Conservation (phyloP, 2,113 vertebrate species). For the Spheniscus mendiculus region DNA sequence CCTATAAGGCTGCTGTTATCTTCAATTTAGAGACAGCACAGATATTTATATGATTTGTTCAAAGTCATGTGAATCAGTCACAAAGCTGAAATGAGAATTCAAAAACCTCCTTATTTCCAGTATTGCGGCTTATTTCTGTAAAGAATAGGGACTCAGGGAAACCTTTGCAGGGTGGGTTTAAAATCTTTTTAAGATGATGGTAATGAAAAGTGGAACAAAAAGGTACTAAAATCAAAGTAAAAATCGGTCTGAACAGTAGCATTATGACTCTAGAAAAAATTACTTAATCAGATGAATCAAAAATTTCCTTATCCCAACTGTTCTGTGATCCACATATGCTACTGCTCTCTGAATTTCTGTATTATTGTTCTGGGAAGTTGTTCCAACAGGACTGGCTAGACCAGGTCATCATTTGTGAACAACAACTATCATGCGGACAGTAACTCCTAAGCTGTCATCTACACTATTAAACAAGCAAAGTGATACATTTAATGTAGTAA, state of each 20-base stretch:
- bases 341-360: background rate
- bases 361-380: background rate
- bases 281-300: background rate
- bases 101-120: background rate
- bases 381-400: background rate
- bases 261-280: background rate
- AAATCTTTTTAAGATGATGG: background rate
- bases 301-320: background rate
- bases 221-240: background rate
- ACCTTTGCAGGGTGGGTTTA: background rate
- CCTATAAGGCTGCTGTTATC: slow-evolving; percentile 23
- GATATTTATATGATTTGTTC: slow-evolving; percentile 31
- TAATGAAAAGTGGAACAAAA: background rate
- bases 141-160: background rate
- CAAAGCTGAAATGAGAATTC: slow-evolving; percentile 1
- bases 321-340: background rate
- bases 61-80: background rate
- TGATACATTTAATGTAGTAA: background rate
- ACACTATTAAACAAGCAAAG: background rate
- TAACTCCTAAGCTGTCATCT: background rate
- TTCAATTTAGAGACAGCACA: slow-evolving; percentile 20
- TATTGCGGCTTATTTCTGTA: background rate
- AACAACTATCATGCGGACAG: background rate
- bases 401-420: background rate
- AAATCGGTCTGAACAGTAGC: background rate